Evolutionary conservation across 2,797 vertebrate genomes (phyloP).

Genomic region (Acestrorhynchus altus): DNA sequence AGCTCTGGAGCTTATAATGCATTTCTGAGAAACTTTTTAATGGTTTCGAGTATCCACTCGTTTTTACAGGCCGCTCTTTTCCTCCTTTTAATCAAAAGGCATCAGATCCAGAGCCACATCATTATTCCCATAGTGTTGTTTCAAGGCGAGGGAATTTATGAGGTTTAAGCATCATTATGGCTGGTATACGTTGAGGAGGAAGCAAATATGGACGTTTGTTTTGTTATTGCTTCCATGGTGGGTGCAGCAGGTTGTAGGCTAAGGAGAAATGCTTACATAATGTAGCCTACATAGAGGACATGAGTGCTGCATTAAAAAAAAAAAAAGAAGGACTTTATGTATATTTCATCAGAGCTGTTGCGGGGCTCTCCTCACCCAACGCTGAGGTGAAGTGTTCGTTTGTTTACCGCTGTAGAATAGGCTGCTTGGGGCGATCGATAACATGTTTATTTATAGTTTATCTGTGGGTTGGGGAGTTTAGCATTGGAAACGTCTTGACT

Average conservation of each 20-base stretch:
- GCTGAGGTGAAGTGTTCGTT: constrained; percentile 56
- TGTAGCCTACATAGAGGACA: constrained; percentile 13
- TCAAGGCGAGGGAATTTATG: too few species aligned
- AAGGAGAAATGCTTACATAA: constrained; percentile 48
- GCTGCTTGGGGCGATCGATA: constrained; percentile 57
- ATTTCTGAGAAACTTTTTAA: too few species aligned
- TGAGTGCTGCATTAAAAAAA: background rate
- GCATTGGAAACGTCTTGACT: constrained; percentile 24
- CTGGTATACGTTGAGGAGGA: constrained; percentile 9
- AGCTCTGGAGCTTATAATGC: too few species aligned
- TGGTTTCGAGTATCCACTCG: too few species aligned
- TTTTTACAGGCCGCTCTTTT: too few species aligned
- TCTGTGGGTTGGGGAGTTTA: constrained; percentile 47
- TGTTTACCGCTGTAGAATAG: constrained; percentile 62
- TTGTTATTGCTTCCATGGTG: constrained; percentile 13
- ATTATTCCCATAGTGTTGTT: too few species aligned
- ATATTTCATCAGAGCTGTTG: constrained; percentile 31
- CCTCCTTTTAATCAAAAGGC: too few species aligned
- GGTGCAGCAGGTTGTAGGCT: constrained; percentile 38
- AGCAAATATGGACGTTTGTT: constrained; percentile 9
- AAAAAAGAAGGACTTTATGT: constrained; percentile 32
- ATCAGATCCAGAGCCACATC: too few species aligned
- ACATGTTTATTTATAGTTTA: constrained; percentile 54
- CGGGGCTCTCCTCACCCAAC: constrained; percentile 30
- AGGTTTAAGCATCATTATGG: too few species aligned